These are phyloP conservation scores for Sciurus vulgaris DNA, from an alignment of 2,797 vertebrate genomes.

Conservation along the genomic window DNA sequence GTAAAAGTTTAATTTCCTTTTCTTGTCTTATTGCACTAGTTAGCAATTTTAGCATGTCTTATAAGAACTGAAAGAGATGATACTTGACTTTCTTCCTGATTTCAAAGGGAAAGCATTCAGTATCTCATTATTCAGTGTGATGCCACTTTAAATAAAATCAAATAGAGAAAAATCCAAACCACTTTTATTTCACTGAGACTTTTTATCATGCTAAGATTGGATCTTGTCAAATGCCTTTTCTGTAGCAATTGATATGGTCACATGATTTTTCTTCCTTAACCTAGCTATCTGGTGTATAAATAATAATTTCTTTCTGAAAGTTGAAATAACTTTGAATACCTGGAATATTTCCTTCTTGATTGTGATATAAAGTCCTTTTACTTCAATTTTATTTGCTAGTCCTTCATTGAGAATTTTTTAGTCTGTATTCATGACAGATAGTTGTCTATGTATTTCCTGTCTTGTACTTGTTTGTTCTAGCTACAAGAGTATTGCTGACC, in stretches of 20 bases:
- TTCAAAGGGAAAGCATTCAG: background rate
- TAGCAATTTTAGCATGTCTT: background rate
- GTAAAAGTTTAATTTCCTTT: background rate
- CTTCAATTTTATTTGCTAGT: background rate
- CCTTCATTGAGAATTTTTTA: background rate
- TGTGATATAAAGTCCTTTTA: background rate
- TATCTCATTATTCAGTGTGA: background rate
- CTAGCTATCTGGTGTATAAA: background rate
- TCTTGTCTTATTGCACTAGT: background rate
- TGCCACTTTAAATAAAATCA: background rate
- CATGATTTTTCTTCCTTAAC: background rate
- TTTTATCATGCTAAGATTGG: background rate
- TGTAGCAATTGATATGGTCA: background rate
- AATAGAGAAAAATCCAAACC: background rate
- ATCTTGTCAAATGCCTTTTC: conserved; percentile 16
- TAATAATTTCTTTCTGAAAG: background rate
- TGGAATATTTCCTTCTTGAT: background rate
- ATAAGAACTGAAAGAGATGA: background rate
- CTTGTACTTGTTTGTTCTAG: background rate
- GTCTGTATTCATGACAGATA: background rate
- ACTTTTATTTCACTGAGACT: background rate
- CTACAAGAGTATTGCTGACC: background rate
- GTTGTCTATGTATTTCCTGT: background rate
- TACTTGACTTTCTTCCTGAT: background rate
- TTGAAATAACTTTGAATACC: background rate